Conservation (phyloP, 2,113 vertebrate species). For the Lanius ludovicianus region DNA sequence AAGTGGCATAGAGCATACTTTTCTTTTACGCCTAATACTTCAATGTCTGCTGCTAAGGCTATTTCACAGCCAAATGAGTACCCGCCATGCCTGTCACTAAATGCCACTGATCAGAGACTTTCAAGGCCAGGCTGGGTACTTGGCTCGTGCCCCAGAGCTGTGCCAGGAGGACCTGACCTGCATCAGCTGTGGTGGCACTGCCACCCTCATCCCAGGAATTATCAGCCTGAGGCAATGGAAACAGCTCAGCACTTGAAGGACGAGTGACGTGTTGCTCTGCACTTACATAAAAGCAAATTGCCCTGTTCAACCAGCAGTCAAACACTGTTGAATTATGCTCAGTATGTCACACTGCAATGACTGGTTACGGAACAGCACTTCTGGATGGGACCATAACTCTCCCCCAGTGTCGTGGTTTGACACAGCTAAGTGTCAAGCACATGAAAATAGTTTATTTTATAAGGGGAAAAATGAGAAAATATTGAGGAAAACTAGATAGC, state of each 20-base stretch:
- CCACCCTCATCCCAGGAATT: background rate
- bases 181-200: background rate
- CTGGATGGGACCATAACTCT: background rate
- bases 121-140: background rate
- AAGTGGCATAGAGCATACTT: background rate
- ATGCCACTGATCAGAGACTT: background rate
- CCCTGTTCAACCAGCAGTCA: background rate
- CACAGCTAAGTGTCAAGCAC: too few species aligned
- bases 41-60: background rate
- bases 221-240: accelerated
- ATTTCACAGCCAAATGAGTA: background rate
- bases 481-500: too few species aligned
- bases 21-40: background rate
- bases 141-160: background rate
- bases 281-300: too few species aligned
- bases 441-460: too few species aligned
- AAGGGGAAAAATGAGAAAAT: too few species aligned
- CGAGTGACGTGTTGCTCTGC: accelerated
- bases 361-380: too few species aligned
- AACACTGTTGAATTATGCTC: accelerated
- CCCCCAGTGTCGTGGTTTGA: too few species aligned
- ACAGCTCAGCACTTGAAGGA: background rate
- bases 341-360: accelerated
- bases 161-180: background rate
- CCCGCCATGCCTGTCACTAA: background rate